These are phyloP conservation scores for Epizoanthus illoricatus DNA, from an alignment of 92 coral and sea anemone genomes.

Conservation along the genomic window DNA sequence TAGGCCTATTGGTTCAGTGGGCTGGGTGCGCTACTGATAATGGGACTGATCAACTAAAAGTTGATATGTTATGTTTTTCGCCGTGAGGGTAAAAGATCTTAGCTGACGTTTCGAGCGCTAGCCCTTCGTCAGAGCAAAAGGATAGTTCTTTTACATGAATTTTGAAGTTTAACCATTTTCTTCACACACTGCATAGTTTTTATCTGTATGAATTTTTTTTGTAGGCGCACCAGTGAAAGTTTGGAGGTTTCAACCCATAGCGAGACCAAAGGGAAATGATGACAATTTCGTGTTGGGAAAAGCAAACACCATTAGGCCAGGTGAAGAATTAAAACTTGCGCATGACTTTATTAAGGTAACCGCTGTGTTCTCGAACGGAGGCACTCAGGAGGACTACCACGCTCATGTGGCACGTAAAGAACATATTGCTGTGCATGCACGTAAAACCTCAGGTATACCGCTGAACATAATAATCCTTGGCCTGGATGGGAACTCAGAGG, in stretches of 20 bases:
- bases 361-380: conserved; percentile 55
- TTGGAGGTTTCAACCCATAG: conserved; percentile 51
- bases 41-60: too few species aligned
- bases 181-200: background rate
- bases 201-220: background rate
- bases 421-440: conserved; percentile 40
- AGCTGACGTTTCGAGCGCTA: too few species aligned
- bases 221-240: conserved; percentile 48
- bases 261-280: conserved; percentile 40
- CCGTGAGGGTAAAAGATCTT: too few species aligned
- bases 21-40: background rate
- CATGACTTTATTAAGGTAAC: conserved; percentile 64
- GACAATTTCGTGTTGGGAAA: conserved; percentile 47
- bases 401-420: conserved; percentile 63
- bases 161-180: too few species aligned
- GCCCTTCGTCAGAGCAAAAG: too few species aligned
- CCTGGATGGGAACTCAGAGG: conserved; percentile 79
- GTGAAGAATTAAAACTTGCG: conserved; percentile 29
- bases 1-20: too few species aligned
- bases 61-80: too few species aligned
- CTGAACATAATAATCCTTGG: conserved; percentile 76
- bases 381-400: conserved; percentile 59
- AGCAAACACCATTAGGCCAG: conserved; percentile 30
- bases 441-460: conserved; percentile 56
- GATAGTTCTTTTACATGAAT: background rate